These are phyloP conservation scores for Gadus macrocephalus DNA, from an alignment of 2,113 vertebrate genomes.

Conservation along the genomic window DNA sequence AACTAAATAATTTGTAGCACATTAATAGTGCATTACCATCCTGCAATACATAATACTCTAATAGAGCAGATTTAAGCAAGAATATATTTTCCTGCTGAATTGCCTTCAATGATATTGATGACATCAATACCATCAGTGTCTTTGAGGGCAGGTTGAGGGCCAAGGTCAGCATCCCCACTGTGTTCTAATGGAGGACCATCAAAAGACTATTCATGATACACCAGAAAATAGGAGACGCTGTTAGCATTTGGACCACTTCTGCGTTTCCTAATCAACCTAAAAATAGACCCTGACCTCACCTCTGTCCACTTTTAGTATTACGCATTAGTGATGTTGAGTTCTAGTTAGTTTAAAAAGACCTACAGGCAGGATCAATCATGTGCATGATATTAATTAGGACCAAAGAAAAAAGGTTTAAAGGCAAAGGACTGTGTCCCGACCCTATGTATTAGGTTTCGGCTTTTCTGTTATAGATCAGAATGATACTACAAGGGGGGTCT, in stretches of 20 bases:
- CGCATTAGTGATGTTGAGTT: too few relatives aligned
- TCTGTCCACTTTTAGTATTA: neutral
- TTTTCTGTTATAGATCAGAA: too few relatives aligned
- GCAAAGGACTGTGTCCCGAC: neutral
- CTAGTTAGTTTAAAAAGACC: too few relatives aligned
- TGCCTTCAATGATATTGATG: constrained; percentile 1
- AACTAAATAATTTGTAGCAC: too few relatives aligned
- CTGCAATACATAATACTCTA: too few relatives aligned
- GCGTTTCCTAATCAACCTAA: constrained; percentile 12
- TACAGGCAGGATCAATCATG: too few relatives aligned
- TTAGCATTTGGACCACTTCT: constrained; percentile 27
- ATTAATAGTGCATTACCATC: too few relatives aligned
- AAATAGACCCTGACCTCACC: constrained; percentile 21
- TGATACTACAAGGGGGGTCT: too few relatives aligned
- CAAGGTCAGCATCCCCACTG: constrained; percentile 28
- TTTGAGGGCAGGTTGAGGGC: constrained; percentile 20
- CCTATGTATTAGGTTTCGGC: too few relatives aligned
- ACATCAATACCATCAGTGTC: constrained; percentile 46
- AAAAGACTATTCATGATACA: constrained; percentile 49
- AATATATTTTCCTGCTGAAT: too few relatives aligned
- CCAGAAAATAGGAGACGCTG: constrained; percentile 25
- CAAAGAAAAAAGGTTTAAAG: neutral
- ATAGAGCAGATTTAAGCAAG: too few relatives aligned
- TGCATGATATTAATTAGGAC: too few relatives aligned
- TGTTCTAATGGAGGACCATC: constrained; percentile 34